Percentiles rank a stretch among this genome's conserved stretches.
Conservation (phyloP, 2,888 invertebrate genomes). For the Drosophila seclusa region DNA sequence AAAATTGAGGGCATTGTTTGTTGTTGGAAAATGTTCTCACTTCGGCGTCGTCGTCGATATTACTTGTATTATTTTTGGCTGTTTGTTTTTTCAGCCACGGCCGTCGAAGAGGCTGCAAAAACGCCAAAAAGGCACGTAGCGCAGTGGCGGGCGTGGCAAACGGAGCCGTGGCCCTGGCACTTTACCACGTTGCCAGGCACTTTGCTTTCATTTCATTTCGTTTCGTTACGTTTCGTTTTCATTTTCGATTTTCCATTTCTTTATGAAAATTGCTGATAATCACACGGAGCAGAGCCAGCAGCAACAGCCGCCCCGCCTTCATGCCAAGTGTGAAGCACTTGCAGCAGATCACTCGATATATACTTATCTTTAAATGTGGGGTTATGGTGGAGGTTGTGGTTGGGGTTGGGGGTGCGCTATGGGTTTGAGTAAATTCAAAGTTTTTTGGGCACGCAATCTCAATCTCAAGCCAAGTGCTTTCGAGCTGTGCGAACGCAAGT, state of each 20-base stretch:
- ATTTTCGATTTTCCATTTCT: slow-evolving; percentile 71
- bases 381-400: neutral
- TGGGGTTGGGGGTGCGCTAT: neutral
- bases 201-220: slow-evolving; percentile 66
- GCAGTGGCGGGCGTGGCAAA: slow-evolving; percentile 60
- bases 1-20: slow-evolving; percentile 46
- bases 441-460: slow-evolving; percentile 1
- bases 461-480: slow-evolving; percentile 34
- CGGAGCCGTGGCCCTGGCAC: slow-evolving; percentile 66
- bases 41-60: slow-evolving; percentile 39
- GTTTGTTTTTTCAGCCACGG: slow-evolving; percentile 54
- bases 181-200: slow-evolving; percentile 76
- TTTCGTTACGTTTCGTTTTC: slow-evolving; percentile 25
- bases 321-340: slow-evolving; percentile 69
- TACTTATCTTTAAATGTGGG: slow-evolving; percentile 44
- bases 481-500: slow-evolving; percentile 40
- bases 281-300: slow-evolving; percentile 44
- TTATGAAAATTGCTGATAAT: slow-evolving; percentile 78
- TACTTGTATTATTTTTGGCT: slow-evolving; percentile 61
- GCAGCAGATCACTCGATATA: slow-evolving; percentile 66
- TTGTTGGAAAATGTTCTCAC: slow-evolving; percentile 14
- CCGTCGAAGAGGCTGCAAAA: slow-evolving; percentile 71
- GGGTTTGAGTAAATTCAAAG: slow-evolving; percentile 1
- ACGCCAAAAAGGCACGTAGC: slow-evolving; percentile 76
- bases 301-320: slow-evolving; percentile 29